Conservation (phyloP, 2,113 vertebrate species). For the Azemiops feae region DNA sequence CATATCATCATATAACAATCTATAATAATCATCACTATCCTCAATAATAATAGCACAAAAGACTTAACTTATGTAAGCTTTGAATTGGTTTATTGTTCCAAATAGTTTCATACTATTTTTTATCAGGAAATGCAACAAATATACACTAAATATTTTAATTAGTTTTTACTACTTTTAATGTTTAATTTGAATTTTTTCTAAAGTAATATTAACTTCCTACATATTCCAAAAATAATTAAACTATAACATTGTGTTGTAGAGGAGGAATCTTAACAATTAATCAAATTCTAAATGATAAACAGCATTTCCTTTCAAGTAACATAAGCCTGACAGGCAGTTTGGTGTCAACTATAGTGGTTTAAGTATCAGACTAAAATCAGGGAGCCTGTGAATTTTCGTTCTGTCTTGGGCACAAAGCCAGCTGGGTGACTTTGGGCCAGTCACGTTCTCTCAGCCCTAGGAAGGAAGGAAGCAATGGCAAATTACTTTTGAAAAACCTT, state of each 20-base stretch:
- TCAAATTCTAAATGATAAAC: slow-evolving; percentile 23
- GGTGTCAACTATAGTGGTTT: too few relatives aligned
- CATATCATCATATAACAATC: background rate
- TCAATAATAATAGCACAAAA: background rate
- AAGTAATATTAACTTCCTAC: slow-evolving; percentile 2
- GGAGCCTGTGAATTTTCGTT: too few relatives aligned
- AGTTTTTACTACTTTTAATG: slow-evolving; percentile 8
- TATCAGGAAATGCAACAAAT: background rate
- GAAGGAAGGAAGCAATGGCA: too few relatives aligned
- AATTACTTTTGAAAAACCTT: too few relatives aligned
- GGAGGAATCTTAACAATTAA: slow-evolving; percentile 43
- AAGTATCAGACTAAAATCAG: too few relatives aligned
- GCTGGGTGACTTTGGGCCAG: too few relatives aligned
- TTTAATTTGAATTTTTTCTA: background rate
- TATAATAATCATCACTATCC: background rate
- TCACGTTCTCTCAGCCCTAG: too few relatives aligned
- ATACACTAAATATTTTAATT: background rate
- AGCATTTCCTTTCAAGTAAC: slow-evolving; percentile 45
- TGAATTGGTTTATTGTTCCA: background rate
- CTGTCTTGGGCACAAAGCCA: too few relatives aligned
- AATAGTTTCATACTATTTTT: background rate
- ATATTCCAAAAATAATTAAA: slow-evolving; percentile 35
- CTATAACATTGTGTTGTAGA: slow-evolving; percentile 12
- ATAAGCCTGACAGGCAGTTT: background rate
- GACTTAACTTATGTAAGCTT: background rate